phyloP scores from a whole-genome alignment of 2,797 vertebrate genomes.

The Hybognathus amarus region DNA sequence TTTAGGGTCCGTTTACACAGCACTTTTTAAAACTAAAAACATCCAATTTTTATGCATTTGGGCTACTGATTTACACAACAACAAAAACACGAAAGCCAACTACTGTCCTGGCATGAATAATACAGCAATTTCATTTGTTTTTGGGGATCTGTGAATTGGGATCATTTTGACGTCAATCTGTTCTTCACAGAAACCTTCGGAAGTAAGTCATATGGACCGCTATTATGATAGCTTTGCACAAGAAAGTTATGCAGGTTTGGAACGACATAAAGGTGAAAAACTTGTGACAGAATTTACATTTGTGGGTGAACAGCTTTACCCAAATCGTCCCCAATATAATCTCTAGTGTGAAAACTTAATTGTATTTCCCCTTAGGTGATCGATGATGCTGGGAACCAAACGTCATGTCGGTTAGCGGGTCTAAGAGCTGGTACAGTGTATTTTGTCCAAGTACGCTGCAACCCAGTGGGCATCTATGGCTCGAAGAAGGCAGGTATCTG shows the following conservation, averaged over 20 bases:
- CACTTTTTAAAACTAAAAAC: neutral
- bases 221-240: neutral
- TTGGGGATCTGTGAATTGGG: neutral
- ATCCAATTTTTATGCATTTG: neutral
- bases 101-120: neutral
- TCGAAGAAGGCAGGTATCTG: slow-evolving; percentile 93
- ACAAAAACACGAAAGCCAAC: no score
- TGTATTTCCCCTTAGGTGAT: slow-evolving; percentile 78
- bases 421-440: slow-evolving; percentile 89
- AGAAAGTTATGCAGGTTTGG: neutral
- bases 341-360: neutral
- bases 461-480: slow-evolving; percentile 93
- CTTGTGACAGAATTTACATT: no score
- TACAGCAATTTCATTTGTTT: neutral
- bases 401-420: slow-evolving; percentile 89
- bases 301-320: neutral
- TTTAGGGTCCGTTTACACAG: neutral
- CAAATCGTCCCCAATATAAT: neutral
- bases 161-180: neutral
- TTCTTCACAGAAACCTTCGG: neutral
- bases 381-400: slow-evolving; percentile 92
- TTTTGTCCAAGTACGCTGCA: slow-evolving; percentile 94
- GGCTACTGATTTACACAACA: neutral
- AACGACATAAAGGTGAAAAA: neutral
- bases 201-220: neutral